Evolutionary conservation across 92 coral and sea anemone species (phyloP), one percentile per base, ranked within the genome.

Genomic region (Montipora capitata): DNA sequence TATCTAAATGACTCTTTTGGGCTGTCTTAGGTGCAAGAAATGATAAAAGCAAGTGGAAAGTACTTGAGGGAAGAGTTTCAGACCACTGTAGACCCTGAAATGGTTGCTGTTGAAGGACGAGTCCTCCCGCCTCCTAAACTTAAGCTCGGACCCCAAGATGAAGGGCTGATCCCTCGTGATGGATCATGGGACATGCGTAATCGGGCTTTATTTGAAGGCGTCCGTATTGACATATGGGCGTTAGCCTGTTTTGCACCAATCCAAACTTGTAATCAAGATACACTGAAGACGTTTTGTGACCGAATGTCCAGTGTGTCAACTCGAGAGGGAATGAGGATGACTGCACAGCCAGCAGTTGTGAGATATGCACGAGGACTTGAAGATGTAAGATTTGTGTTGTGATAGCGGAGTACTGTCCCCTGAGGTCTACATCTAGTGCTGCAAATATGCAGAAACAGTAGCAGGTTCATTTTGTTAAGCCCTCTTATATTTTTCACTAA

Each of bases 171-270:
- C 42, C 99, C 99, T 0, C 87, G 91, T 3, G 93, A 97, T 68
- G 99, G 99, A 3, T 76, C 91, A 3, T 97, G 99, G 98, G 94
- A 95, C 75, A 94, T 96, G 96, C 82, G 83, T 3, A 78, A 85
- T 41, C 94, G 86, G 45, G 35, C 77, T 7, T 87, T 95, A 39
- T 76, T 69, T 61, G 62, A 85, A 14, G 96, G 96, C 43, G 85
- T 72, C 0, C 79, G 6, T 2, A 76, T 97, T 27, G 63, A 82
- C 0, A 43, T 80, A 44, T 97, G 98, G 99, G 99, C 99, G 1
- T 35, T 95, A 65, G 92, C 93, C 16, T 94, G 98, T 74, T 97
- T 94, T 83, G 81, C 80, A 10, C 74, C 70, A 52, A 84, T 66
- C 48, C 42, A 74, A 7, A 3, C 9, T 10, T 94, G 96, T 63